These are phyloP conservation scores for Erythrolamprus reginae DNA, from an alignment of 2,113 vertebrate species.

Conservation along the genomic window DNA sequence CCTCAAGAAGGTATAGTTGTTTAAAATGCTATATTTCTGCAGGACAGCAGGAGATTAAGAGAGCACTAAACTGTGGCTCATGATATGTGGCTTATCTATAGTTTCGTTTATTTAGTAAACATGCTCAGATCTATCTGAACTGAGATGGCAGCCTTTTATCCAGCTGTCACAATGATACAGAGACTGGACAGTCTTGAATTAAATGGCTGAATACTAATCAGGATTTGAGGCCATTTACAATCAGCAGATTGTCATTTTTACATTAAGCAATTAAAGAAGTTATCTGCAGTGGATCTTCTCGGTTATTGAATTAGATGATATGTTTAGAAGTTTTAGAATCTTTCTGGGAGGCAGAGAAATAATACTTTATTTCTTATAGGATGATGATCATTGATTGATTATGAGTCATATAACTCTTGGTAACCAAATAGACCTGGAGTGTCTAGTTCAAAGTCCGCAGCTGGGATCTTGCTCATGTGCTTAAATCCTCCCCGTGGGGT, in stretches of 20 bases:
- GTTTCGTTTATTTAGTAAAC: background rate
- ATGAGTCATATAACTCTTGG: too few species aligned
- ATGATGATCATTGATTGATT: too few species aligned
- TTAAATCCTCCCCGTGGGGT: too few species aligned
- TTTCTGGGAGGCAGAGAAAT: background rate
- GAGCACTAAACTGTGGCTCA: background rate
- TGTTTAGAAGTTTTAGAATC: background rate
- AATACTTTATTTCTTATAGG: background rate
- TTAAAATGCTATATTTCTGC: background rate
- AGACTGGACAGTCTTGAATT: background rate
- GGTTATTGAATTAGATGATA: background rate
- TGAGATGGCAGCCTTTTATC: background rate
- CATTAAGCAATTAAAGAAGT: background rate
- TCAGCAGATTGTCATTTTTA: background rate
- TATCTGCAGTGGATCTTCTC: background rate
- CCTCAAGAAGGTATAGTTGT: background rate
- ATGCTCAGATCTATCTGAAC: background rate
- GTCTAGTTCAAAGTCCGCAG: too few species aligned
- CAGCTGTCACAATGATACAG: background rate
- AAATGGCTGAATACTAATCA: background rate
- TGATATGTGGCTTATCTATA: background rate
- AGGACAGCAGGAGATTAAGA: background rate
- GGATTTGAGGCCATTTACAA: background rate
- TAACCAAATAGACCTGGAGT: too few species aligned
- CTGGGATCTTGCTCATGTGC: too few species aligned